Evolutionary conservation across 1,140 invertebrate genomes (phyloP).

Genomic region (Aphelenchoides fujianensis): DNA sequence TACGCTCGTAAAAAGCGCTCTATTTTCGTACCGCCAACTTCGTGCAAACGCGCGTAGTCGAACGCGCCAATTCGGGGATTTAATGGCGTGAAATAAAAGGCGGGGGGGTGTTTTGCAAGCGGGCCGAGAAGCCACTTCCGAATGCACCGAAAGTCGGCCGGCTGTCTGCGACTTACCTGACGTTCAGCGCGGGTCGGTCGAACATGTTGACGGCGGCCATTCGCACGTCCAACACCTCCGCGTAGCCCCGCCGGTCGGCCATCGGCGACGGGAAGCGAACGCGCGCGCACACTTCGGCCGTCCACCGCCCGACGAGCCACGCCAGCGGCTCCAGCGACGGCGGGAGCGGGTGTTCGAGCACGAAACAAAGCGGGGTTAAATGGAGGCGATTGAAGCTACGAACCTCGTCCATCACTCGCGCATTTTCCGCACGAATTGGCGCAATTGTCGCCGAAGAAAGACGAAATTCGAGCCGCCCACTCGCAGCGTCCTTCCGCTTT

Average conservation of each 20-base stretch:
- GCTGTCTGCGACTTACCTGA: constrained; percentile 44
- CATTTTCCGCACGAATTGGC: constrained; percentile 50
- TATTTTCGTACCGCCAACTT: constrained; percentile 1
- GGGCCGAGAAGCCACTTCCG: too few relatives aligned
- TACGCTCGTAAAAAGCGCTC: constrained; percentile 4
- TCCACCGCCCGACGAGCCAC: constrained; percentile 55
- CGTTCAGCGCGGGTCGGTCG: constrained; percentile 54
- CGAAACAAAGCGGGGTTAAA: too few relatives aligned
- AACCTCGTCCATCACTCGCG: constrained; percentile 34
- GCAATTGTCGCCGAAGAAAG: constrained; percentile 58
- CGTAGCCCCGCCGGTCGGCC: constrained; percentile 31
- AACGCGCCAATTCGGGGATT: background rate
- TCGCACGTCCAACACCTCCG: constrained; percentile 48
- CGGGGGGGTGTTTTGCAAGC: too few relatives aligned
- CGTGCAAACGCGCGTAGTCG: background rate
- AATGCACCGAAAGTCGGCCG: background rate
- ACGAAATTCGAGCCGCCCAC: constrained; percentile 54
- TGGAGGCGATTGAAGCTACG: too few relatives aligned
- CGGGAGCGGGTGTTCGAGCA: constrained; percentile 44
- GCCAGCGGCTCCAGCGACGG: constrained; percentile 51
- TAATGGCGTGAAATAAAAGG: background rate
- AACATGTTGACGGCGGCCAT: constrained; percentile 51
- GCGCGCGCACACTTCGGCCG: constrained; percentile 39
- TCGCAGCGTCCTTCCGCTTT: constrained; percentile 48
- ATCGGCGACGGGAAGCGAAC: constrained; percentile 54